Base-by-base conservation (phyloP, 2,888 invertebrate genomes). In the Nomada goodeniana region DNA sequence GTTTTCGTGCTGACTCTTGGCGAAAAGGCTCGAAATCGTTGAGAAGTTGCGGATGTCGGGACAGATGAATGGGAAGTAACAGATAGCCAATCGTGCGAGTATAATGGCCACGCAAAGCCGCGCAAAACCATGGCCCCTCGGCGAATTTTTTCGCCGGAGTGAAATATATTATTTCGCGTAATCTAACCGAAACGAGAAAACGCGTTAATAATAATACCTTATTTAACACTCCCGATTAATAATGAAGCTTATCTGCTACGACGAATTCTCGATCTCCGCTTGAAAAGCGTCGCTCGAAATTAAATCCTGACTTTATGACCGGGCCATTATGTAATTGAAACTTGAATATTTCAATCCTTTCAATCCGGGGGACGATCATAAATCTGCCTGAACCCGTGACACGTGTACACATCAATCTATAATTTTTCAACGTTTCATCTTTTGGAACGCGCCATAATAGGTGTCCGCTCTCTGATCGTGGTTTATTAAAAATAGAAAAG, bases 41-140 rank as follows among this genome's bases (percentile, higher is more conserved):
- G 87, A 83, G 83, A 78, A 88, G 80, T 85, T 80, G 86, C 88
- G 86, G 84, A 86, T 86, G 70, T 57, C 47, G 61, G 68, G 82
- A 84, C 78, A 76, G 80, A 85, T 76, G 83, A 79, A 81, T 82
- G 86, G 83, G 82, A 86, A 86, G 80, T 89, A 90, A 89, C 85
- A 77, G 84, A 84, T 84, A 90, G 86, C 83, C 87, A 90, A 89
- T 90, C 87, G 89, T 89, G 89, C 84, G 88, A 87, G 82, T 87
- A 89, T 88, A 90, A 89, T 90, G 86, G 86, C 83, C 81, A 86
- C 83, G 88, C 86, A 87, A 90, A 89, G 87, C 88, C 89, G 84
- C 81, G 75, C 63, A 67, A 82, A 89, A 87, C 81, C 88, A 87
- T 90, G 87, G 87, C 23, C n/a, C 29, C 7, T 47, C 29, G 20